Evolutionary conservation across 2,113 vertebrate genomes (phyloP), one percentile per base, ranked within the genome.

Genomic region (Centropus bengalensis): DNA sequence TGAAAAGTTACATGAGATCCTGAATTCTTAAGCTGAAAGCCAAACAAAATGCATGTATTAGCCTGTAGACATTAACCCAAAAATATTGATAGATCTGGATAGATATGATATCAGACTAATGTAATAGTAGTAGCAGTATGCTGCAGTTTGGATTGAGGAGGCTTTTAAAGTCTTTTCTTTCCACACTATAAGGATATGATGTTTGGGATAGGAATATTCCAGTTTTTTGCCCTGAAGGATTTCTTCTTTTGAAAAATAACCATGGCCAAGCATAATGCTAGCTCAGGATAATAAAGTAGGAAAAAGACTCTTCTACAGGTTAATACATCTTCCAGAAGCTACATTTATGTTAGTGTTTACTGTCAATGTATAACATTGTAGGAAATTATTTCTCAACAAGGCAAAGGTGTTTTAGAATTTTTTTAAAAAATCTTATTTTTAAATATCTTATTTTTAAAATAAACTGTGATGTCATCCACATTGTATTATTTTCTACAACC

Each of bases 41-140:
- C 24, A 60, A 38, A n/a, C 1, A 5, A 47, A 69, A 9, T 36
- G 4, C 0, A 1, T 1, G 2, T 69, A 2, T 69, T 70, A 47
- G 14, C 32, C 27, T 71, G 5, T 74, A 42, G 14, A 30, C 12
- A 19, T 75, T 75, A 64, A 77, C 8, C 24, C 20, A 38, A 14
- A 77, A 68, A 24, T 24, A 36, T 0, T 64, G 24, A 69, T 81
- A 91, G 40, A 89, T 47, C 27, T 76, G 9, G 5, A 40, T 75
- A 4, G 32, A 36, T n/a, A 71, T 66, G 14, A 42, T 63, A 27
- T 60, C 42, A 66, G 75, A n/a, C 26, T 84, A n/a, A 85, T 87
- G 54, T 82, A 58, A 30, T 73, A 59, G 16, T 58, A 77, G 12
- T 22, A 76, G 12, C 14, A 14, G 0, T n/a, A 4, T 55, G 17